Percentiles rank a stretch among this genome's conserved stretches.
phyloP scores from a whole-genome alignment of 1,140 invertebrate genomes.

The Hermetia illucens region DNA sequence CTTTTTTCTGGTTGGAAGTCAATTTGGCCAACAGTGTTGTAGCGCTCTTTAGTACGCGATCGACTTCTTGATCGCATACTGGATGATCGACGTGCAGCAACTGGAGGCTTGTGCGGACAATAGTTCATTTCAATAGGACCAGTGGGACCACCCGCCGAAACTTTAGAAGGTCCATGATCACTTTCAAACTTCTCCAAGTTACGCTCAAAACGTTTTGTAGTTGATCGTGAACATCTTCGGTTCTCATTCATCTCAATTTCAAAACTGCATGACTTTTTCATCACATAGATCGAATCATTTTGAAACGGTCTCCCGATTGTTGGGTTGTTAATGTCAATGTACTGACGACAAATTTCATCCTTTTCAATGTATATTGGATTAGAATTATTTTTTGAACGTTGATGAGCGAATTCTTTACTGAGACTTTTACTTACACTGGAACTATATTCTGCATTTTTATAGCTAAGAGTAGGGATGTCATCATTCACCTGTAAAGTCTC shows the following conservation, averaged over 20 bases:
- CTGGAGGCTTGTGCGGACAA: slow-evolving; percentile 42
- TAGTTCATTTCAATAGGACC: slow-evolving; percentile 37
- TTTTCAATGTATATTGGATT: slow-evolving; percentile 19
- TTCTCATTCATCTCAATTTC: slow-evolving; percentile 22
- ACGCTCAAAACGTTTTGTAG: slow-evolving; percentile 28
- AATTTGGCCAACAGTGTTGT: slow-evolving; percentile 32
- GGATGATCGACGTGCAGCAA: slow-evolving; percentile 27
- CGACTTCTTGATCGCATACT: slow-evolving; percentile 21
- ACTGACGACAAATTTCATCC: no score
- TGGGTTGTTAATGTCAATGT: background rate
- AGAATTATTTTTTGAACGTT: slow-evolving; percentile 20
- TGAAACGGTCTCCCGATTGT: background rate
- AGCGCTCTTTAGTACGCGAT: slow-evolving; percentile 32
- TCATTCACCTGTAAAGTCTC: slow-evolving; percentile 9
- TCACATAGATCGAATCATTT: background rate
- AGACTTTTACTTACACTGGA: slow-evolving; percentile 26
- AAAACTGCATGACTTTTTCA: slow-evolving; percentile 14
- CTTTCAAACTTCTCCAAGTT: slow-evolving; percentile 34
- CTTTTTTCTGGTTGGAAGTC: slow-evolving; percentile 25
- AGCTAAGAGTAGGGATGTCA: slow-evolving; percentile 23
- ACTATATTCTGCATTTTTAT: slow-evolving; percentile 27
- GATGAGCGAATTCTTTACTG: slow-evolving; percentile 26
- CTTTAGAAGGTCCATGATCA: slow-evolving; percentile 3
- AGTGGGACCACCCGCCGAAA: no score
- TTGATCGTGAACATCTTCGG: background rate